Base-by-base conservation (phyloP, 92 coral and sea anemone genomes). In the Actinostola sp. region DNA sequence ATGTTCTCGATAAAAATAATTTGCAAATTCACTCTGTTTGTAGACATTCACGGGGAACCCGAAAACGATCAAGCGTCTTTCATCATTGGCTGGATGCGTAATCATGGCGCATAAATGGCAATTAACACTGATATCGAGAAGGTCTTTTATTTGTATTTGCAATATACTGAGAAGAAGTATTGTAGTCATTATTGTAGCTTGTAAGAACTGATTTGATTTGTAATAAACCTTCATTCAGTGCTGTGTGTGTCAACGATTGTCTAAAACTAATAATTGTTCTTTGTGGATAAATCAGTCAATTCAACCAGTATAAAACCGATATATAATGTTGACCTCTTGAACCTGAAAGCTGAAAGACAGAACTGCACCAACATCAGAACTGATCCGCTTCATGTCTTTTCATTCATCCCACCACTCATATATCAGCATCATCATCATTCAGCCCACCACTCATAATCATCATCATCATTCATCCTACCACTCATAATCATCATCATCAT, bases 241-340 rank as follows among this genome's bases (percentile, higher is more conserved):
- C 11, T 36, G 63, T 57, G 1, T 12, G 1, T 27, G 1, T 86
- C 49, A 91, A 85, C 98, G 89, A 77, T 94, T 94, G 67, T 94
- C 98, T 69, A 91, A 72, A 5, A 94, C 88, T n/a, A 15, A 94
- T 75, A 16, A 94, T 92, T 36, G 97, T 92, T 41, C 86, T 80
- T 34, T 71, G 71, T 43, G 95, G 95, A 64, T 87, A 94, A n/a
- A 36, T 89, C 97, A 36, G 85, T 74, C 46, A 91, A 77, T 72
- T 94, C 95, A 0, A 94, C 95, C 61, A 94, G 79, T 65, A 94
- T 91, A 58, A 84, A n/a, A 94, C 19, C 97, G 92, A 81, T 91
- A 91, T 26, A 88, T 88, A 33, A 72, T 88, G 23, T 67, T 80
- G 23, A 95, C 93, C 56, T 91, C 73, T 39, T 90, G 45, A 62